Percentiles rank a stretch among this genome's conserved stretches.
Evolutionary conservation across 2,113 vertebrate species (phyloP).

Genomic region (Paratilapia polleni): DNA sequence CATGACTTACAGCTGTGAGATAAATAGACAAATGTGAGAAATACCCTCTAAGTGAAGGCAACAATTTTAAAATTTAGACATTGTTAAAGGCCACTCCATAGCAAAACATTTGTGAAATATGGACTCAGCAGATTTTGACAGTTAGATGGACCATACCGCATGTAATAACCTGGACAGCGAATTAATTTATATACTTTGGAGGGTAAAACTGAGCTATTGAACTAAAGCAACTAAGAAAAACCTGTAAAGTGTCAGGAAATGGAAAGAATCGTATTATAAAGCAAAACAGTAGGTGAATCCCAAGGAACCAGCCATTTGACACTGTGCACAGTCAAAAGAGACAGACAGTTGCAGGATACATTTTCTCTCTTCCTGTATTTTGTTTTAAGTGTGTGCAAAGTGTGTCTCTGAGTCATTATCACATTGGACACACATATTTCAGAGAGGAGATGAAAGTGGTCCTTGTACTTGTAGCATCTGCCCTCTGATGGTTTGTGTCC

Average conservation of each 20-base stretch:
- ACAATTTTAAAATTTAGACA: too few relatives aligned
- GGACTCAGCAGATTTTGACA: too few relatives aligned
- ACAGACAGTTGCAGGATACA: constrained; percentile 44
- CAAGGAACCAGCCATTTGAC: constrained; percentile 7
- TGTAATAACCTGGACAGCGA: too few relatives aligned
- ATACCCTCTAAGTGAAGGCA: too few relatives aligned
- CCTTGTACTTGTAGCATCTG: constrained; percentile 69
- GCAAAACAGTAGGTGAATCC: constrained; percentile 17
- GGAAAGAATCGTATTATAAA: not conserved
- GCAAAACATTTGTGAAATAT: too few relatives aligned
- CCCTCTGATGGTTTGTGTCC: constrained; percentile 47
- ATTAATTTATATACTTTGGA: too few relatives aligned
- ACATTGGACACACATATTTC: constrained; percentile 80
- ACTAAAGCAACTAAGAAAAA: not conserved
- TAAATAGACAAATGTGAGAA: too few relatives aligned
- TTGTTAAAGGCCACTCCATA: too few relatives aligned
- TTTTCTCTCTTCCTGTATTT: constrained; percentile 53
- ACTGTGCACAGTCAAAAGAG: constrained; percentile 20
- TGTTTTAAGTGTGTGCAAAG: constrained; percentile 60
- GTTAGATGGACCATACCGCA: too few relatives aligned
- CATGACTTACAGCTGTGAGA: too few relatives aligned
- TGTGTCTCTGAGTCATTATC: constrained; percentile 71
- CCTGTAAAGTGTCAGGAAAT: not conserved
- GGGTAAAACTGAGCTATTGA: not conserved
- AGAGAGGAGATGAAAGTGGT: constrained; percentile 76